Evolutionary conservation across 2,113 vertebrate species (phyloP).

Genomic region (Nibea coibor): DNA sequence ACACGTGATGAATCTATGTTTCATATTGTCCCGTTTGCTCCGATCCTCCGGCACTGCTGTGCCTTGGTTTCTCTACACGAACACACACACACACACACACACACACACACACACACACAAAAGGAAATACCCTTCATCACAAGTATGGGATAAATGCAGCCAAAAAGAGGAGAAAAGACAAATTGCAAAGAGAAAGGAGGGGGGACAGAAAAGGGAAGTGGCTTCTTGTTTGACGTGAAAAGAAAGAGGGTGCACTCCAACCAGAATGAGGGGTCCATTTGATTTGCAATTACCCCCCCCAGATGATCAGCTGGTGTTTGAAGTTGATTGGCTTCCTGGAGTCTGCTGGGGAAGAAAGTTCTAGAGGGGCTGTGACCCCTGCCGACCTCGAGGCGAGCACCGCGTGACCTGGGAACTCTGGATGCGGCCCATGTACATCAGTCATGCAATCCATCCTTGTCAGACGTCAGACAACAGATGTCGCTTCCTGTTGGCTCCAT

Average conservation of each 20-base stretch:
- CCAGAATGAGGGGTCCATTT: conserved; percentile 50
- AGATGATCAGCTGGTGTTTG: conserved; percentile 63
- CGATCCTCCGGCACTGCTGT: background rate
- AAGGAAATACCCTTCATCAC: conserved; percentile 39
- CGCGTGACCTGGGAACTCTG: conserved; percentile 60
- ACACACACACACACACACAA: background rate
- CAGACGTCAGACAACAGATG: conserved; percentile 83
- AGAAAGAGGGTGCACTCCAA: conserved; percentile 28
- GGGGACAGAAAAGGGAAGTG: conserved; percentile 27
- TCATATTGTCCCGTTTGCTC: conserved; percentile 28
- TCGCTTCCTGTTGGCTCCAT: conserved; percentile 70
- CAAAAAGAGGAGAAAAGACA: background rate
- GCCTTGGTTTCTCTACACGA: conserved; percentile 8
- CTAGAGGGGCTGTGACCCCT: conserved; percentile 60
- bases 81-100: background rate
- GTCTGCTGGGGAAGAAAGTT: conserved; percentile 48
- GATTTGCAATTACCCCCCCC: conserved; percentile 70
- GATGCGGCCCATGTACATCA: conserved; percentile 66
- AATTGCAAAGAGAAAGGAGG: conserved; percentile 33
- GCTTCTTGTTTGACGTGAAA: conserved; percentile 42
- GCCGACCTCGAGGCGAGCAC: conserved; percentile 49
- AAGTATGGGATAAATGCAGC: conserved; percentile 47
- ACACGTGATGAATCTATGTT: conserved; percentile 23
- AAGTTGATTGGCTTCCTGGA: conserved; percentile 79
- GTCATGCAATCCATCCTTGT: conserved; percentile 80